phyloP scores from a whole-genome alignment of 2,888 invertebrate genomes.

The Tolmerus cingulatus region DNA sequence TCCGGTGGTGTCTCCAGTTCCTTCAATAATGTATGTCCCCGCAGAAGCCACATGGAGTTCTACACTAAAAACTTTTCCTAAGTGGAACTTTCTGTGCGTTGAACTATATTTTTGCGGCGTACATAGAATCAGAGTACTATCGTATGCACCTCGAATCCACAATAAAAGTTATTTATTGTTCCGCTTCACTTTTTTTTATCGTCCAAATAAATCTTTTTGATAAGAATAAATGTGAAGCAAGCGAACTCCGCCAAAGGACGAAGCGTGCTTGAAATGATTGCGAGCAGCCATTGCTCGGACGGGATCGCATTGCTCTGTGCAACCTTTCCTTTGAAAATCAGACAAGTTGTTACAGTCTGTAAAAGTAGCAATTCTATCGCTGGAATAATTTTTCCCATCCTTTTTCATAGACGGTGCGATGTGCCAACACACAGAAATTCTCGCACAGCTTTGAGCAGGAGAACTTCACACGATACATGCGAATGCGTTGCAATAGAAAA shows the following conservation, averaged over 20 bases:
- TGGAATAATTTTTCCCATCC: slow-evolving; percentile 25
- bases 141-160: background rate
- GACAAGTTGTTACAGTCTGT: background rate
- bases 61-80: background rate
- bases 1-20: background rate
- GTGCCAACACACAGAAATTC: background rate
- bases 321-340: slow-evolving; percentile 34
- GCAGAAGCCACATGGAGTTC: background rate
- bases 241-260: background rate
- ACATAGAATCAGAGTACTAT: background rate
- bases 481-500: slow-evolving; percentile 39
- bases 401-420: background rate
- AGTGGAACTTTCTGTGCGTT: background rate
- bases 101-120: background rate
- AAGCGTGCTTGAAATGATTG: slow-evolving; percentile 3
- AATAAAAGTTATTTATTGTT: background rate
- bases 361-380: slow-evolving; percentile 29
- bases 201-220: slow-evolving; percentile 9
- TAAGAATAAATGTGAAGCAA: background rate
- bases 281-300: background rate
- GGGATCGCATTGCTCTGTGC: background rate
- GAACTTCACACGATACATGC: slow-evolving; percentile 10
- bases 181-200: background rate
- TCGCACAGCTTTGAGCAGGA: background rate
- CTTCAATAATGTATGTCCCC: background rate